These are phyloP conservation scores for Ochropacha duplaris DNA, from an alignment of 2,888 invertebrate species.

Conservation along the genomic window DNA sequence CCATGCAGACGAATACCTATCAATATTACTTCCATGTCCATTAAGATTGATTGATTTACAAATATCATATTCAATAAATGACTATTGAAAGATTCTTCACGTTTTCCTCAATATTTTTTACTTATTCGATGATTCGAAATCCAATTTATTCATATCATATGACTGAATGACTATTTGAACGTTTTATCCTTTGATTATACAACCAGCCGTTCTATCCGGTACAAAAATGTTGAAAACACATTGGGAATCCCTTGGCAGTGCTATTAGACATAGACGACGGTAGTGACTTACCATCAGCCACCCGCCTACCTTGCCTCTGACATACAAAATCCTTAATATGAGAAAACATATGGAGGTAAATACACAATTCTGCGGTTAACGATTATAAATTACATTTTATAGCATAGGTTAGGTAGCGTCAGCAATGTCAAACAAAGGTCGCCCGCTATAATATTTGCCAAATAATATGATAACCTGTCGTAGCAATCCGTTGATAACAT, in stretches of 20 bases:
- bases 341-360: too few species aligned
- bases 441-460: slow-evolving; percentile 16
- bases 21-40: background rate
- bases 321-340: too few species aligned
- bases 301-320: too few species aligned
- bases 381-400: background rate
- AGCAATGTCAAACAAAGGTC: slow-evolving; percentile 29
- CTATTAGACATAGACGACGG: too few species aligned
- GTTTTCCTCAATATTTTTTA: background rate
- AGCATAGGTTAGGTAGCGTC: background rate
- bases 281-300: too few species aligned
- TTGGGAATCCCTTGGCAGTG: too few species aligned
- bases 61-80: background rate
- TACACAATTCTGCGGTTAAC: background rate
- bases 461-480: slow-evolving; percentile 21
- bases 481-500: slow-evolving; percentile 24
- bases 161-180: too few species aligned
- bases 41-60: background rate
- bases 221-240: too few species aligned
- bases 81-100: background rate
- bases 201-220: too few species aligned
- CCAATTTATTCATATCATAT: too few species aligned
- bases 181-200: too few species aligned
- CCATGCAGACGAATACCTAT: background rate
- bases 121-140: too few species aligned